Evolutionary conservation across 2,888 invertebrate genomes (phyloP).

Genomic region (Agelastica alni): DNA sequence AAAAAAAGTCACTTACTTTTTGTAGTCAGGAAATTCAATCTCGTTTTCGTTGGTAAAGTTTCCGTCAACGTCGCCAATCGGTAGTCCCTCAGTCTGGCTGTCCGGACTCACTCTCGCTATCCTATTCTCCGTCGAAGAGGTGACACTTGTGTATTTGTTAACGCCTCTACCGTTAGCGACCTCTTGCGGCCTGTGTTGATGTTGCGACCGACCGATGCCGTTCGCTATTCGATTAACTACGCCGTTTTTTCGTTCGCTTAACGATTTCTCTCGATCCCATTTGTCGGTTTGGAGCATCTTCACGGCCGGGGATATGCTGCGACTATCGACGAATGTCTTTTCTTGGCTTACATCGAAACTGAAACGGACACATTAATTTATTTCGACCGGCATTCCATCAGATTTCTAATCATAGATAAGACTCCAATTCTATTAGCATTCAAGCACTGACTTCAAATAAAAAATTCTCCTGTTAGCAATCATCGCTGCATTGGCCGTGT

Average conservation of each 20-base stretch:
- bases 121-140: constrained; percentile 45
- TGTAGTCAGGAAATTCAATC: constrained; percentile 58
- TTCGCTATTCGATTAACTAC: constrained; percentile 28
- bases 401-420: too few species aligned
- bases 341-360: constrained; percentile 50
- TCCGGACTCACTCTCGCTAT: constrained; percentile 54
- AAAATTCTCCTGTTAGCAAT: too few species aligned
- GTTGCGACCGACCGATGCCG: constrained; percentile 4
- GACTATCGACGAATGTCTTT: constrained; percentile 41
- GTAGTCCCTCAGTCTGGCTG: constrained; percentile 52
- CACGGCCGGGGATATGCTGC: constrained; percentile 28
- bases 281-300: constrained; percentile 36
- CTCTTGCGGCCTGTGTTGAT: constrained; percentile 11
- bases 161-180: not conserved
- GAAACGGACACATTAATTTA: constrained; percentile 51
- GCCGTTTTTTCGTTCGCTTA: constrained; percentile 37
- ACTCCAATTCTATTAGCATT: too few species aligned
- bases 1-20: constrained; percentile 57
- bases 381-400: too few species aligned
- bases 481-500: too few species aligned
- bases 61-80: constrained; percentile 27
- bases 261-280: constrained; percentile 32
- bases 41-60: constrained; percentile 35
- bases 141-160: constrained; percentile 42
- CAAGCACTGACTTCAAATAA: too few species aligned